Conservation (phyloP, 2,888 invertebrate species). For the Metalampra italica region DNA sequence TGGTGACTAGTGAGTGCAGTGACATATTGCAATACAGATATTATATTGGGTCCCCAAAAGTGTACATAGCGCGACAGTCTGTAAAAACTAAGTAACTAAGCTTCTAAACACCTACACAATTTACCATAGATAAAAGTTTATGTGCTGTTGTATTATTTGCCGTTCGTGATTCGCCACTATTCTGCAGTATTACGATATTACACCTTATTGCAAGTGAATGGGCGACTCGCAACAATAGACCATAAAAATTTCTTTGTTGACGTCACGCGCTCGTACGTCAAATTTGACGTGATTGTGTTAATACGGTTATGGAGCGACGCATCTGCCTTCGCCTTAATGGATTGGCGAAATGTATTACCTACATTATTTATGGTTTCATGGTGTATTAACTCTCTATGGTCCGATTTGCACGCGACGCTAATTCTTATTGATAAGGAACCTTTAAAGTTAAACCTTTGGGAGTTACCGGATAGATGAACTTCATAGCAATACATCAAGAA, state of each 20-base stretch:
- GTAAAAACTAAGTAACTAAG: too few relatives aligned
- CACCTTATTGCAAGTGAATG: slow-evolving; percentile 27
- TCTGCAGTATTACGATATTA: slow-evolving; percentile 42
- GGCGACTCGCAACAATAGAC: slow-evolving; percentile 28
- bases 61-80: too few relatives aligned
- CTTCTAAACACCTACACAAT: neutral
- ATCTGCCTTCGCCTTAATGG: slow-evolving; percentile 26
- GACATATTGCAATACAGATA: too few relatives aligned
- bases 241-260: slow-evolving; percentile 43
- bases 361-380: neutral
- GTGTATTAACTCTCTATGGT: neutral
- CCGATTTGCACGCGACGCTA: too few relatives aligned
- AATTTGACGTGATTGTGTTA: slow-evolving; percentile 38
- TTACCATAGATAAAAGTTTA: neutral
- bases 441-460: neutral
- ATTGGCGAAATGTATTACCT: slow-evolving; percentile 6
- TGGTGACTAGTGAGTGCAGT: too few relatives aligned
- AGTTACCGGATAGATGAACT: neutral
- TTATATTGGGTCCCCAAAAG: too few relatives aligned
- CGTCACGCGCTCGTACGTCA: slow-evolving; percentile 55
- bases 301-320: slow-evolving; percentile 25
- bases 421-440: neutral
- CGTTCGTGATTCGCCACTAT: slow-evolving; percentile 46
- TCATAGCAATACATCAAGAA: too few relatives aligned
- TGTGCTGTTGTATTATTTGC: slow-evolving; percentile 26